Base-by-base conservation (phyloP, 2,888 invertebrate species). In the Lasioglossum marginatum region DNA sequence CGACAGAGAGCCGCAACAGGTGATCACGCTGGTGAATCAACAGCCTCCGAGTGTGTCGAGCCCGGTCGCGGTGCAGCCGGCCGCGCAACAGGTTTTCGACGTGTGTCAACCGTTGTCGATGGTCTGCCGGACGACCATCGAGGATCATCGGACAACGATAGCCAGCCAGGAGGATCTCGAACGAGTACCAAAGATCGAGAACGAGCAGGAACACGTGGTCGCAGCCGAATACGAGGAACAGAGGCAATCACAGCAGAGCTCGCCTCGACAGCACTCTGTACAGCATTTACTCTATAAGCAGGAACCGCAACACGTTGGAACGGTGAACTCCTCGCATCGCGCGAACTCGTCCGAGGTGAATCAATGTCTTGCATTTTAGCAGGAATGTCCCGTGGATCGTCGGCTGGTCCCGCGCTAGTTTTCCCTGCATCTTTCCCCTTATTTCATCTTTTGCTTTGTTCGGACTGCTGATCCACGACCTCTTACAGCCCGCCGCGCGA, bases 1-100 rank as follows among this genome's bases (percentile, higher is more conserved):
- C 23, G 81, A 78, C 0, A 92, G 92, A 66, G 93, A 94, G 57
- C 82, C 92, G 19, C 94, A 93, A 71, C 94, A 93, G 79, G 92
- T 94, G 43, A 93, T 94, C 14, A 94, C 92, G 70, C 83, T 94
- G 16, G 89, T 94, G 5, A 92, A 88, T 84, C 94, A 94, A 84
- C 93, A 92, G 8, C 92, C 92, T 0, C 93, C 93, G 8, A 92
- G 92, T 57, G 93, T 94, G 14, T 92, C 94, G 4, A 94, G 93
- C 88, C 93, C 94, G 0, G 93, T 94, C 1, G 93, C 94, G 10
- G 90, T 94, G 63, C 94, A 94, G 66, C 94, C 94, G 6, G 88
- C 89, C 6, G 90, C 92, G 37, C 92, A 92, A 81, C 85, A 87
- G 68, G 77, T 90, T 5, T 92, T 92, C 37, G 92, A 93, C 52